Evolutionary conservation across 2,113 vertebrate genomes (phyloP).

Genomic region (Callithrix jacchus): DNA sequence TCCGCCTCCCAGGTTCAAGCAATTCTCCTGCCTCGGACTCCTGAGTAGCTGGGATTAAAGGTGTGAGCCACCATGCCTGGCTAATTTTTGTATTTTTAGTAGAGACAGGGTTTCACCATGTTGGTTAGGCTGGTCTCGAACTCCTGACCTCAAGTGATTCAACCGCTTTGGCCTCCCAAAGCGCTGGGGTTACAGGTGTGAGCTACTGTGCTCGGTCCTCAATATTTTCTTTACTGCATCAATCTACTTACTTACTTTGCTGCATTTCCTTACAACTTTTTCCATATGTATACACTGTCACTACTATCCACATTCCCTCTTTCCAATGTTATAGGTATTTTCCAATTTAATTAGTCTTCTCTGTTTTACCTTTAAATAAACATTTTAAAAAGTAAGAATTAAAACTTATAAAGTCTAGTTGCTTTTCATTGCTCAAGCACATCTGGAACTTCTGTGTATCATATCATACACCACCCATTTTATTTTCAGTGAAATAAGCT

Average conservation of each 20-base stretch:
- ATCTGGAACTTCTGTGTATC: neutral
- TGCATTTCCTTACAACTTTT: neutral
- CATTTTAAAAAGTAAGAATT: neutral
- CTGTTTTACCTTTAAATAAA: neutral
- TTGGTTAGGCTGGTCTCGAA: no score
- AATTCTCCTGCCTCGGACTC: no score
- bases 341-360: neutral
- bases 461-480: neutral
- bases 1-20: no score
- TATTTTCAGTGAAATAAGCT: neutral
- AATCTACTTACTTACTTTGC: neutral
- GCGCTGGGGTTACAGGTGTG: no score
- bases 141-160: no score
- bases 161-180: no score
- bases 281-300: neutral
- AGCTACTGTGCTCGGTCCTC: no score
- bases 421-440: neutral
- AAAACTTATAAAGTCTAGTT: constrained; percentile 5
- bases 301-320: neutral
- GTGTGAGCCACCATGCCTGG: no score
- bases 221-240: neutral
- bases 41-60: no score
- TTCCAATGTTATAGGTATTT: constrained; percentile 8
- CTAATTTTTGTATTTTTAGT: no score
- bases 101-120: no score